Base-by-base conservation (phyloP, 2,113 vertebrate genomes). In the Cephalophus harveyi region DNA sequence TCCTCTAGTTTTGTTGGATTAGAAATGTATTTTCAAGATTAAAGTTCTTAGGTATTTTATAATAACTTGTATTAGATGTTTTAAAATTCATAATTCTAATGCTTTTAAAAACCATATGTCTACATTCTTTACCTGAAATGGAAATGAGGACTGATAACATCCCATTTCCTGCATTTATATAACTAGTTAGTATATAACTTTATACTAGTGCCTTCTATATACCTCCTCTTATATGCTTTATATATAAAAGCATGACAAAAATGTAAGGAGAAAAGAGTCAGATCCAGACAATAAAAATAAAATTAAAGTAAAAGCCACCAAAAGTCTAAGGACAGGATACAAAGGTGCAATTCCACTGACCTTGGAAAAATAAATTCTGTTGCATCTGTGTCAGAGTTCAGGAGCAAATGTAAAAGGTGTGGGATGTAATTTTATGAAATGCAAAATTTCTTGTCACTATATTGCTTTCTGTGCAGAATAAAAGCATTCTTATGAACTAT, bases 21-120 rank as follows among this genome's bases (percentile, higher is more conserved):
- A 81, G 11, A 97, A 95, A 93, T 46, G 27, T 12, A 82, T 78
- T 97, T 95, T 95, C 55, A 91, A 88, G 62, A 90, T 36, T 27
- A 33, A 92, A 97, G 74, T 5, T 83, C 9, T 71, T 87, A 74
- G 19, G 27, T n/a, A 90, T 86, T 95, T 96, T 83, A 86, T 78
- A 78, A 81, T 54, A 67, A 94, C 28, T 59, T 95, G 7, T 50
- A 0, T 84, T 40, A 87, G 15, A 88, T 55, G 4, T 59, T 93
- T 88, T 87, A 64, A 57, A 59, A 67, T 74, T 30, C 46, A 54
- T 36, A 87, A 89, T 36, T 74, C 15, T 27, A 83, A 59, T 78
- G 1, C 3, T 95, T 96, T 60, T 81, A 89, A 74, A 60, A 76
- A 89, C 43, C 3, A 33, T 30, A 59, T 25, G n/a, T n/a, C 12